Conservation (phyloP, 2,797 vertebrate genomes). For the Enteromius thamalakanensis region DNA sequence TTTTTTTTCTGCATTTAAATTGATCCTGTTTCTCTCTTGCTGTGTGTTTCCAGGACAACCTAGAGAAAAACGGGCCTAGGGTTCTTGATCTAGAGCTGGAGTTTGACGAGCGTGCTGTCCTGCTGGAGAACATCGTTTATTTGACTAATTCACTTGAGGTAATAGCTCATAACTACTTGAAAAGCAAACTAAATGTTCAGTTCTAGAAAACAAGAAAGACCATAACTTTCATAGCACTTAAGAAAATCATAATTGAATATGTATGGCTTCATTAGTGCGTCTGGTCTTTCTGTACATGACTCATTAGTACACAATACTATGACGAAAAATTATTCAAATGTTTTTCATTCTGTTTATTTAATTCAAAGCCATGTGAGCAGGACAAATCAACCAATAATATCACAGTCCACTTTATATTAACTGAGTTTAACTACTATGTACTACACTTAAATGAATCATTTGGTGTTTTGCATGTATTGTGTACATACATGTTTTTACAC, state of each 20-base stretch:
- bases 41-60: constrained; percentile 83
- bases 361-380: too few species aligned
- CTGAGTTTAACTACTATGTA: too few species aligned
- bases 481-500: too few species aligned
- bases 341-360: too few species aligned
- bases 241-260: not conserved
- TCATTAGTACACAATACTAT: not conserved
- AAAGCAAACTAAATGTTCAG: not conserved
- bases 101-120: constrained; percentile 91
- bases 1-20: not conserved
- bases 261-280: too few species aligned
- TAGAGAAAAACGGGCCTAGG: constrained; percentile 89
- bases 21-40: not conserved
- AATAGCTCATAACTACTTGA: not conserved
- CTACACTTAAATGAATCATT: too few species aligned
- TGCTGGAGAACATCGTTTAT: constrained; percentile 93
- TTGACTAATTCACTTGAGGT: constrained; percentile 96
- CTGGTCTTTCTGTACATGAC: not conserved
- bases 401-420: too few species aligned
- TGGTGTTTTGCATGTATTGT: too few species aligned
- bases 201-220: not conserved
- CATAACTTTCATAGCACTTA: not conserved
- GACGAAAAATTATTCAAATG: too few species aligned
- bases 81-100: constrained; percentile 93
- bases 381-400: too few species aligned